These are phyloP conservation scores for Cotesia congregata DNA, from an alignment of 2,888 invertebrate species.

Conservation along the genomic window DNA sequence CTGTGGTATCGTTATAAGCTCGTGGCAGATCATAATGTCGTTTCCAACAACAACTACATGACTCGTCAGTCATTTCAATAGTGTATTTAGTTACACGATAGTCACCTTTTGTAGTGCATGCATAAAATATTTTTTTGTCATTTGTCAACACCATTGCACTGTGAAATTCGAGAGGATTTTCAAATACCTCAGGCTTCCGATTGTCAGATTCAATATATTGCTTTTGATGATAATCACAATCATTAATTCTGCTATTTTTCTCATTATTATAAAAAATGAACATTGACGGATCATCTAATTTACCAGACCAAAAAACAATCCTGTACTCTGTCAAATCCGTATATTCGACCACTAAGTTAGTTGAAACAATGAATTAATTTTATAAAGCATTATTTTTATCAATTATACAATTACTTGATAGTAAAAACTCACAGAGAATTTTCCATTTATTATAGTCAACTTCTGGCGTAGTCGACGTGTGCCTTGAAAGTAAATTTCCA, in stretches of 20 bases:
- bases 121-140: constrained; percentile 77
- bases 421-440: constrained; percentile 75
- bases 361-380: background rate
- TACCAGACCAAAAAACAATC: constrained; percentile 86
- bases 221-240: background rate
- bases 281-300: constrained; percentile 82
- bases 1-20: constrained; percentile 80
- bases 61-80: constrained; percentile 67
- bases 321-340: constrained; percentile 78
- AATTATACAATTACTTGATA: background rate
- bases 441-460: constrained; percentile 78
- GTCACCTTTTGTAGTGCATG: constrained; percentile 78
- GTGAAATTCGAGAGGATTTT: constrained; percentile 75
- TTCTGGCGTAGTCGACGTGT: constrained; percentile 68
- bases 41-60: constrained; percentile 73
- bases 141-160: constrained; percentile 81
- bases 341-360: constrained; percentile 78
- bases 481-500: constrained; percentile 79
- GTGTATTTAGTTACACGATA: constrained; percentile 73
- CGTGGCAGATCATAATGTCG: constrained; percentile 76
- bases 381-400: background rate
- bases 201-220: background rate
- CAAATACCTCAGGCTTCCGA: constrained; percentile 55
- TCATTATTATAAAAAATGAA: constrained; percentile 75
- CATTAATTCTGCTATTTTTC: constrained; percentile 61